Evolutionary conservation across 2,888 invertebrate species (phyloP).

Genomic region (Rotaria sp.): DNA sequence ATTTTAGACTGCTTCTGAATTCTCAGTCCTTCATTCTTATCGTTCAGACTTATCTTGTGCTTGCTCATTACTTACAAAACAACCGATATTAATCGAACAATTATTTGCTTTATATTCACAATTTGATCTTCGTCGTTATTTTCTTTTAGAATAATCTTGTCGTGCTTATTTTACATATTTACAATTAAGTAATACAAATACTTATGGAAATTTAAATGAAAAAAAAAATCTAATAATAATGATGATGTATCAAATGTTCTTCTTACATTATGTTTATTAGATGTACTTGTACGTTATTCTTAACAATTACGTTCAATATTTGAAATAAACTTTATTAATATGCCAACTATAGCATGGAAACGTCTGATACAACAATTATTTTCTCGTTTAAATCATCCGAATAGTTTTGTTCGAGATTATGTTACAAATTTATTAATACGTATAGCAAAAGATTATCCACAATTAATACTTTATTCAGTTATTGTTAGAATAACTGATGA

Average conservation of each 20-base stretch:
- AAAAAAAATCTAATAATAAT: constrained; percentile 20
- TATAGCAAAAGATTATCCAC: constrained; percentile 81
- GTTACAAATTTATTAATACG: constrained; percentile 76
- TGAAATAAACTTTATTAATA: constrained; percentile 76
- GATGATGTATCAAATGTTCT: constrained; percentile 62
- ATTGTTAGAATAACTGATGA: constrained; percentile 65
- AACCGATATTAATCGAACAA: background rate
- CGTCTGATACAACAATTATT: constrained; percentile 88
- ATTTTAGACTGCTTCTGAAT: background rate
- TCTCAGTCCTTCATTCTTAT: background rate
- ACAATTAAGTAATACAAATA: background rate
- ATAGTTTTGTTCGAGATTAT: constrained; percentile 75
- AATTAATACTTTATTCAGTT: constrained; percentile 83
- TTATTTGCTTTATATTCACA: background rate
- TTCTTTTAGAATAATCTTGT: background rate
- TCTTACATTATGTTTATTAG: constrained; percentile 75
- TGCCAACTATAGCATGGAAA: constrained; percentile 88
- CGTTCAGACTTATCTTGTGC: background rate
- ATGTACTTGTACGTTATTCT: constrained; percentile 85
- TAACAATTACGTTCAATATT: constrained; percentile 77
- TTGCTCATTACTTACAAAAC: background rate
- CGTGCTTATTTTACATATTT: too few species aligned
- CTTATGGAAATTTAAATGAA: background rate
- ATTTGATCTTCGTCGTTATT: background rate
- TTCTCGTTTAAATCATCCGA: constrained; percentile 83